Percentiles rank a stretch among this genome's conserved stretches.
Conservation (phyloP, 2,888 invertebrate genomes). For the Chrysina gloriosa region DNA sequence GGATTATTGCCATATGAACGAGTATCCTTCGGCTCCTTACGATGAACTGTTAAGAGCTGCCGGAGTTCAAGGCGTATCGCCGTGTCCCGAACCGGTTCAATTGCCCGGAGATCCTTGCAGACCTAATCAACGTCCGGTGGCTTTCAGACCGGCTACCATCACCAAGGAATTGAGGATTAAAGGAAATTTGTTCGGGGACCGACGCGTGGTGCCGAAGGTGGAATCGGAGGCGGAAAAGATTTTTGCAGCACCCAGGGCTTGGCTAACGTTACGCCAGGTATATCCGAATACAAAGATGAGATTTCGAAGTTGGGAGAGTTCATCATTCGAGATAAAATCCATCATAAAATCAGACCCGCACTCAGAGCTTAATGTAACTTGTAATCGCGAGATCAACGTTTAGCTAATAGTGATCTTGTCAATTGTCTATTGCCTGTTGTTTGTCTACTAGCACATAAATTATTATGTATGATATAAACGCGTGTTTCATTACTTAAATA, state of each 20-base stretch:
- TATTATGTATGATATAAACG: no score
- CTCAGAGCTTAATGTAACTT: constrained; percentile 21
- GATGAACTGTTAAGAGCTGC: constrained; percentile 70
- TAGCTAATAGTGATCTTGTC: no score
- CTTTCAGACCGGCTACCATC: constrained; percentile 54
- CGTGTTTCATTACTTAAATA: no score
- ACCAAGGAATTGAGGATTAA: constrained; percentile 45
- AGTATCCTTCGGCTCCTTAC: constrained; percentile 69
- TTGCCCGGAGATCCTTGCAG: constrained; percentile 72
- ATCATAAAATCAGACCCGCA: constrained; percentile 54
- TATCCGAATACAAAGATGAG: constrained; percentile 73
- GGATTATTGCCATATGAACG: constrained; percentile 68
- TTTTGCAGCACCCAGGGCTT: constrained; percentile 39
- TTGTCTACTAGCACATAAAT: no score
- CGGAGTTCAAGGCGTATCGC: constrained; percentile 68
- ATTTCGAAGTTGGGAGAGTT: constrained; percentile 72
- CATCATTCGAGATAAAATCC: constrained; percentile 72
- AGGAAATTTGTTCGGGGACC: constrained; percentile 19
- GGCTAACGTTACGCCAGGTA: constrained; percentile 54
- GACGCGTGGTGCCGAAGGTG: constrained; percentile 23
- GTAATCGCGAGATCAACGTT: no score
- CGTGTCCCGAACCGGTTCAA: constrained; percentile 70
- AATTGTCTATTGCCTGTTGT: no score
- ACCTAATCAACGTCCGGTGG: constrained; percentile 65
- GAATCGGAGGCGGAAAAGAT: constrained; percentile 42